Evolutionary conservation across 2,797 vertebrate genomes (phyloP).

Genomic region (Lycodopsis pacificus): DNA sequence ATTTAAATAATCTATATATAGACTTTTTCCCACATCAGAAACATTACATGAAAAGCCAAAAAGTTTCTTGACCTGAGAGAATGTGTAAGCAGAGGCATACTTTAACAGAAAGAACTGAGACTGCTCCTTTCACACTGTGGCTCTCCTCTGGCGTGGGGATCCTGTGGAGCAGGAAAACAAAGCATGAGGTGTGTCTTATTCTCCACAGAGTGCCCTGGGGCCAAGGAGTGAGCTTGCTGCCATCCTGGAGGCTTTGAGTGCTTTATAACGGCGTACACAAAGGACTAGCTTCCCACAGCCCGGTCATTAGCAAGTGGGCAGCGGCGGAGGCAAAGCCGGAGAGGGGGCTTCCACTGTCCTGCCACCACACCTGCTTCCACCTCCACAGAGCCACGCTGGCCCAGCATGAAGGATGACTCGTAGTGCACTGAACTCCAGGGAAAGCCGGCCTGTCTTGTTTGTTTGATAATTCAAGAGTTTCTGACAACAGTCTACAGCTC

Average conservation of each 20-base stretch:
- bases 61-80: slow-evolving; percentile 35
- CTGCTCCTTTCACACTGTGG: slow-evolving; percentile 47
- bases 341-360: slow-evolving; percentile 78
- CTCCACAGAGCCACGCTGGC: slow-evolving; percentile 64
- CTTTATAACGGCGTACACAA: slow-evolving; percentile 85
- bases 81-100: slow-evolving; percentile 32
- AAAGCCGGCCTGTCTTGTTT: slow-evolving; percentile 76
- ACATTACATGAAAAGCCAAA: slow-evolving; percentile 20
- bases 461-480: slow-evolving; percentile 83
- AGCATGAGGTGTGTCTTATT: slow-evolving; percentile 81
- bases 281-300: slow-evolving; percentile 77
- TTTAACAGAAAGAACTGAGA: slow-evolving; percentile 54
- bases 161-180: slow-evolving; percentile 77
- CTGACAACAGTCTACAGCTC: slow-evolving; percentile 73
- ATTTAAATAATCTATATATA: background rate
- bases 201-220: slow-evolving; percentile 78
- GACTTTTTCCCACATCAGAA: slow-evolving; percentile 7
- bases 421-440: slow-evolving; percentile 79
- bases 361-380: slow-evolving; percentile 81
- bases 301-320: slow-evolving; percentile 84
- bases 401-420: slow-evolving; percentile 81
- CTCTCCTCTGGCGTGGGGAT: slow-evolving; percentile 69
- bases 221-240: slow-evolving; percentile 85
- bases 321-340: slow-evolving; percentile 70
- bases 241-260: slow-evolving; percentile 83